Percentiles rank a stretch among this genome's conserved stretches.
These are phyloP conservation scores for Pocillopora damicornis DNA, from an alignment of 64 coral and sea anemone genomes.

Conservation along the genomic window DNA sequence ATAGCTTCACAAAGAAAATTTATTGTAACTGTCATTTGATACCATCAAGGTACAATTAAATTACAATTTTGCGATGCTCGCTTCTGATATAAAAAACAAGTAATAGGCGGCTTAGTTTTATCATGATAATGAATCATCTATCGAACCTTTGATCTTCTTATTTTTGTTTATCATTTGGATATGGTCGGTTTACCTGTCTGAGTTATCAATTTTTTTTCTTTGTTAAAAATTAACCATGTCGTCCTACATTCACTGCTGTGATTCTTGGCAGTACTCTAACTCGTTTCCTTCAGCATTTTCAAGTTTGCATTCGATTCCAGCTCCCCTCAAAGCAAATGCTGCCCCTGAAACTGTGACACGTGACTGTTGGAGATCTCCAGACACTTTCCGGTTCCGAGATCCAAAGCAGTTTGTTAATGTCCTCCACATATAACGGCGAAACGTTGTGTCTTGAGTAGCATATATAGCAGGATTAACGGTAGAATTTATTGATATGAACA, in stretches of 20 bases:
- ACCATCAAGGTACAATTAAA: too few relatives aligned
- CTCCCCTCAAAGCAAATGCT: not conserved
- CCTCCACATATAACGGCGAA: slow-evolving; percentile 16
- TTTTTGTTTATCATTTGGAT: too few relatives aligned
- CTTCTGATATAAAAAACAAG: too few relatives aligned
- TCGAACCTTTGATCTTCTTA: too few relatives aligned
- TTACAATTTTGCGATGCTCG: too few relatives aligned
- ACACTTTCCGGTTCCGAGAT: not conserved
- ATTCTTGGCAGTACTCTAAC: not conserved
- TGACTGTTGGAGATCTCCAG: not conserved
- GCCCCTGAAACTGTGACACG: not conserved
- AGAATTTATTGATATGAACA: slow-evolving; percentile 15
- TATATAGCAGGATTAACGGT: slow-evolving; percentile 11
- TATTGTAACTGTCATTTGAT: too few relatives aligned
- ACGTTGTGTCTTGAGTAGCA: not conserved
- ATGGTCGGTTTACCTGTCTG: too few relatives aligned
- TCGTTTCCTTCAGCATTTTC: not conserved
- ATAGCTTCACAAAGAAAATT: too few relatives aligned
- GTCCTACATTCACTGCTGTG: not conserved
- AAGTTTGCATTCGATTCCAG: slow-evolving; percentile 14
- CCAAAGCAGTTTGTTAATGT: not conserved
- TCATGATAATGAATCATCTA: too few relatives aligned
- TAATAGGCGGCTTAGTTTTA: too few relatives aligned
- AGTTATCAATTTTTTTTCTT: too few relatives aligned
- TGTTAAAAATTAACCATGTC: too few relatives aligned